Conservation (phyloP, 2,888 invertebrate species). For the Hirudinaria manillensis region DNA sequence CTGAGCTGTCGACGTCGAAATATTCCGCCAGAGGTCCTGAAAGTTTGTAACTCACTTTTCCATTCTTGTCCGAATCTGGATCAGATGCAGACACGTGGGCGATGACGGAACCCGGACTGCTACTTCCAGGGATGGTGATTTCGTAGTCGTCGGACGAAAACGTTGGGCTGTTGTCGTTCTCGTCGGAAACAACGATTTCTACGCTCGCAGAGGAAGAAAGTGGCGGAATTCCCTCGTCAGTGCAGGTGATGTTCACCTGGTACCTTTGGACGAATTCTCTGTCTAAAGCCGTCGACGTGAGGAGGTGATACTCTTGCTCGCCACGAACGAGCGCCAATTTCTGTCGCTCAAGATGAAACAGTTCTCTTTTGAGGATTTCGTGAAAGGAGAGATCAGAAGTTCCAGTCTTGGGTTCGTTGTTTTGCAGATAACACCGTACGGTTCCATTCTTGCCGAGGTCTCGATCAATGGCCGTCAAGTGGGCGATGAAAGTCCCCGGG, state of each 20-base stretch:
- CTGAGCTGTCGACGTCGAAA: constrained; percentile 18
- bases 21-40: background rate
- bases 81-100: constrained; percentile 4
- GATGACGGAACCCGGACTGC: background rate
- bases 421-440: background rate
- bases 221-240: constrained; percentile 12
- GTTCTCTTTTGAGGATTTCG: background rate
- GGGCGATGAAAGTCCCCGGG: constrained; percentile 30
- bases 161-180: background rate
- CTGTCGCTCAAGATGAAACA: background rate
- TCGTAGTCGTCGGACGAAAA: background rate
- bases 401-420: background rate
- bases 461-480: constrained; percentile 26
- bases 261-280: background rate
- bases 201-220: background rate
- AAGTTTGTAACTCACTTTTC: constrained; percentile 19
- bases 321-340: background rate
- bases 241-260: constrained; percentile 24
- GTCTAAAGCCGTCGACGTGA: constrained; percentile 22
- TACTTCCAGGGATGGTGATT: background rate
- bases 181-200: background rate
- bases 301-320: constrained; percentile 29
- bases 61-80: background rate
- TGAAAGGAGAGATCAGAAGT: background rate
- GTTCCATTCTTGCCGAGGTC: constrained; percentile 23